Conservation (phyloP, 2,113 vertebrate genomes). For the Leucosticte australis region DNA sequence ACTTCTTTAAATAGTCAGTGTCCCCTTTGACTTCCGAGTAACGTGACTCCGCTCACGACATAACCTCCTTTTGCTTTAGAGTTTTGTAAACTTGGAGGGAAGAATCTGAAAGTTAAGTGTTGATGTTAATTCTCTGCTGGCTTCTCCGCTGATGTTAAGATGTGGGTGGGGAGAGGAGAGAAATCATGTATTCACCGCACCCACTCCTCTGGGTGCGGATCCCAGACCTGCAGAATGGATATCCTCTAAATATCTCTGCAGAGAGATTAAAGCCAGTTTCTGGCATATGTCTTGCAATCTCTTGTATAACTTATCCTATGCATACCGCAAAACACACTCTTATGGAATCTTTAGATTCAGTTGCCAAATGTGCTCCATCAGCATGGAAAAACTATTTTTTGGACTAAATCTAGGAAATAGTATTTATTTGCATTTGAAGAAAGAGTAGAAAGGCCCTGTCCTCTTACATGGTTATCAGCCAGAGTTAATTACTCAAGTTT, state of each 20-base stretch:
- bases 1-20: not conserved
- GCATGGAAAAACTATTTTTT: not conserved
- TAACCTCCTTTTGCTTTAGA: conserved; percentile 12
- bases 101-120: conserved; percentile 44
- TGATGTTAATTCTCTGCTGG: conserved; percentile 51
- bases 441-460: not conserved
- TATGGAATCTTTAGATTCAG: conserved; percentile 26
- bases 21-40: not conserved
- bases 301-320: conserved; percentile 19
- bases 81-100: conserved; percentile 45
- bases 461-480: not conserved
- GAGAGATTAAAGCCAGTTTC: conserved; percentile 23
- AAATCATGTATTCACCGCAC: conserved; percentile 58
- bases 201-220: conserved; percentile 51
- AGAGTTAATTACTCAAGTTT: not conserved
- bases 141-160: conserved; percentile 23
- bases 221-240: conserved; percentile 50
- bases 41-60: not conserved
- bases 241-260: conserved; percentile 55
- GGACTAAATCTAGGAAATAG: not conserved
- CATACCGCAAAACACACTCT: conserved; percentile 1
- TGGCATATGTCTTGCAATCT: conserved; percentile 50
- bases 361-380: not conserved
- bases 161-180: conserved; percentile 61
- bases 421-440: not conserved